Evolutionary conservation across 1,140 invertebrate species (phyloP).

Genomic region (Ditylenchus dipsaci): DNA sequence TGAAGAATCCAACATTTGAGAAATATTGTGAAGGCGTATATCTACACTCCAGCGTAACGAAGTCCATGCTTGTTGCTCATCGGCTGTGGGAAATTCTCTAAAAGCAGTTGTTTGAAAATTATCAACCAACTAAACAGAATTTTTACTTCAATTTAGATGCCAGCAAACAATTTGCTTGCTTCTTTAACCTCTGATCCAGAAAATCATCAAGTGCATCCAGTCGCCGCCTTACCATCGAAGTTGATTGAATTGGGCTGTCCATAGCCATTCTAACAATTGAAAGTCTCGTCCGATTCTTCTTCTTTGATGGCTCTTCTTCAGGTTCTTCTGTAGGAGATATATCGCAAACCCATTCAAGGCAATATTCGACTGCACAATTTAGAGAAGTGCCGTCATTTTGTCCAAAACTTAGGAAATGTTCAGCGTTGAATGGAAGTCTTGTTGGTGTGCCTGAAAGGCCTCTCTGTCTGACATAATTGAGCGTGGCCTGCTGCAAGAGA

Average conservation of each 20-base stretch:
- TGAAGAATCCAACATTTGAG: constrained; percentile 43
- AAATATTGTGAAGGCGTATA: constrained; percentile 32
- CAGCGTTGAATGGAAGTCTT: constrained; percentile 1
- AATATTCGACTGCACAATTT: constrained; percentile 21
- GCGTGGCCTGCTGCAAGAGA: neutral
- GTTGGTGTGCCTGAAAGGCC: neutral
- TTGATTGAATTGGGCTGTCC: neutral
- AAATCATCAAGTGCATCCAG: neutral
- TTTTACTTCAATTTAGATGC: neutral
- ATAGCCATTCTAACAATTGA: neutral
- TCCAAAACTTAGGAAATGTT: constrained; percentile 18
- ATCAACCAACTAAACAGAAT: neutral
- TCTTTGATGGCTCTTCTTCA: neutral
- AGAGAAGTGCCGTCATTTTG: constrained; percentile 2
- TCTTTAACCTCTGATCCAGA: neutral
- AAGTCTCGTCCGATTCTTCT: neutral
- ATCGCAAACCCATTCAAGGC: constrained; percentile 21
- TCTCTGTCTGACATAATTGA: neutral
- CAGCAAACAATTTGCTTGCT: neutral
- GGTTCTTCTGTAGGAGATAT: neutral
- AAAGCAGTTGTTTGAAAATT: neutral
- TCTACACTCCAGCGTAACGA: constrained; percentile 31
- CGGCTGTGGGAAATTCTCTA: neutral
- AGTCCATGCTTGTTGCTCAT: neutral
- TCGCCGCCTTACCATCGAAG: neutral